Conservation (phyloP, 2,888 invertebrate genomes). For the Petrolisthes cinctipes region DNA sequence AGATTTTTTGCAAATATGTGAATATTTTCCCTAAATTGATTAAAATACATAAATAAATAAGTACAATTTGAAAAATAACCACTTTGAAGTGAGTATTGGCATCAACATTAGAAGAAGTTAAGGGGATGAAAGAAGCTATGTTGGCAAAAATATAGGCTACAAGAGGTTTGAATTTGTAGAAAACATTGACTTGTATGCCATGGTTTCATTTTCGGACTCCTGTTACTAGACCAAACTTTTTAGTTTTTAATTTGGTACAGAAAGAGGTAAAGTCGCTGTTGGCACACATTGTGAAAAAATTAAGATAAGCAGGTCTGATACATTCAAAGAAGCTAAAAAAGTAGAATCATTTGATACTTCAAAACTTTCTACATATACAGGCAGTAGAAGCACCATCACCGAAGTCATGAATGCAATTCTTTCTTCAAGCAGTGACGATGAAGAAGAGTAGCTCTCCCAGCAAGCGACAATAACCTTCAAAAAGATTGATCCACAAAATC, state of each 20-base stretch:
- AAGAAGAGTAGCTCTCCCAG: neutral
- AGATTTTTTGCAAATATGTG: constrained; percentile 13
- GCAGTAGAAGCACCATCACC: neutral
- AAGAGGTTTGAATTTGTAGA: no score
- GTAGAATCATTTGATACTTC: neutral
- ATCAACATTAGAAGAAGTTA: no score
- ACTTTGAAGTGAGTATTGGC: no score
- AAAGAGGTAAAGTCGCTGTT: no score
- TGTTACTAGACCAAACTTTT: no score
- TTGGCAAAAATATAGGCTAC: no score
- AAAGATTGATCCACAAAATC: no score
- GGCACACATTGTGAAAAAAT: no score
- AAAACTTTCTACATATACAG: constrained; percentile 7
- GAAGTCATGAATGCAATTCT: constrained; percentile 7
- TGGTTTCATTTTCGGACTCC: no score
- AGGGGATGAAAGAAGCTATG: no score
- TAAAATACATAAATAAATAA: constrained; percentile 2
- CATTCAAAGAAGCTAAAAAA: neutral
- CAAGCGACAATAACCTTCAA: neutral
- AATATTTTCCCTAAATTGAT: constrained; percentile 19
- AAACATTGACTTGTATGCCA: no score
- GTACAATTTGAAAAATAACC: constrained; percentile 21
- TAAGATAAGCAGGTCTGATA: neutral
- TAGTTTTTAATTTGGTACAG: constrained; percentile 19
- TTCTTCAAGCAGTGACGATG: constrained; percentile 31